Percentiles rank a stretch among this genome's conserved stretches.
These are phyloP conservation scores for Sebastes kiyomatsui DNA, from an alignment of 2,797 vertebrate genomes.

Conservation along the genomic window DNA sequence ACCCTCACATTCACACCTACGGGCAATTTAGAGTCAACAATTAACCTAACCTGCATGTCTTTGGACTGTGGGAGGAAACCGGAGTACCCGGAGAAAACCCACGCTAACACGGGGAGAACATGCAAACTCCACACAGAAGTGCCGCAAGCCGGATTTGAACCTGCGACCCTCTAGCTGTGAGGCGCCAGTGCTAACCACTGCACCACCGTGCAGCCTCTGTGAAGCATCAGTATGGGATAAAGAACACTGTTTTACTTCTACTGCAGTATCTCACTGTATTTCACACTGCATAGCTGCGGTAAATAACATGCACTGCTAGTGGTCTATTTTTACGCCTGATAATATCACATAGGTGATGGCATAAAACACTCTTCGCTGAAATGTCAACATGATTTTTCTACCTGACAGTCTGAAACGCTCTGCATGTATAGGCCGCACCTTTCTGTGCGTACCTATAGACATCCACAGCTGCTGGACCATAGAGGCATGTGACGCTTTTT, in stretches of 20 bases:
- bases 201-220: too few species aligned
- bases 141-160: too few species aligned
- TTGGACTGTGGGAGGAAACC: too few species aligned
- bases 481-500: constrained; percentile 1
- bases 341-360: constrained; percentile 13
- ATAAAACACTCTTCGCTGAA: background rate
- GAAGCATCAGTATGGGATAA: background rate
- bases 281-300: background rate
- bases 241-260: background rate
- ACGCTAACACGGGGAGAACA: too few species aligned
- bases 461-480: background rate
- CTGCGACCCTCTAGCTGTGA: too few species aligned
- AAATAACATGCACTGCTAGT: background rate
- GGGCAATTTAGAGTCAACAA: too few species aligned
- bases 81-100: too few species aligned
- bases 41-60: too few species aligned
- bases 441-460: background rate
- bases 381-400: constrained; percentile 17
- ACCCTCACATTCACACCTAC: too few species aligned
- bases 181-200: too few species aligned
- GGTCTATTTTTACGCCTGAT: constrained; percentile 26
- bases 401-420: background rate
- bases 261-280: background rate
- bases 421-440: background rate
- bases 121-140: too few species aligned